Percentiles rank a stretch among this genome's conserved stretches.
These are phyloP conservation scores for Macroglossus sobrinus DNA, from an alignment of 2,113 vertebrate species.

Conservation along the genomic window DNA sequence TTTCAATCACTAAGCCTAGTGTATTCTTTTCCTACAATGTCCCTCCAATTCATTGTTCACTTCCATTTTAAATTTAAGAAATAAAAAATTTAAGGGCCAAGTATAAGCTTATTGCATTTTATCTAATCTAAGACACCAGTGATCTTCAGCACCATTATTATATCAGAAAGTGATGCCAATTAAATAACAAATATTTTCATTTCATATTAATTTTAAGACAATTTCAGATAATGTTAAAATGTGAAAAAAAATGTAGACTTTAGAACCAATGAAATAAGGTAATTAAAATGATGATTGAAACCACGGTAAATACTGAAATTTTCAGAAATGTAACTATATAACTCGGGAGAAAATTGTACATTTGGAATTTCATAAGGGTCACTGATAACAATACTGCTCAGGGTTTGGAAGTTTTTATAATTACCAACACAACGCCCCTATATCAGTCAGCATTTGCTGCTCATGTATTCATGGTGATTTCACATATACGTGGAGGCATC, in stretches of 20 bases:
- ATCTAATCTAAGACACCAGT: not conserved
- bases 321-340: not conserved
- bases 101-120: not conserved
- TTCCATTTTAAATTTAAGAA: constrained; percentile 7
- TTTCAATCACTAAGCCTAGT: not conserved
- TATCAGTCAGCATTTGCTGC: not conserved
- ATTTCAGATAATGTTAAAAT: constrained; percentile 6
- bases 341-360: not conserved
- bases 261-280: not conserved
- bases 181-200: not conserved
- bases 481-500: not conserved
- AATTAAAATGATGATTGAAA: constrained; percentile 24
- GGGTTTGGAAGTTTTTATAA: constrained; percentile 13
- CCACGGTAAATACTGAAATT: not conserved
- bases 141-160: constrained; percentile 10
- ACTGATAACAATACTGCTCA: not conserved
- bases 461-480: not conserved
- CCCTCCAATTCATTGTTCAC: not conserved
- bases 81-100: not conserved
- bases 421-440: not conserved
- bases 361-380: not conserved
- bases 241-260: not conserved
- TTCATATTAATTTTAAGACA: not conserved
- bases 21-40: not conserved
- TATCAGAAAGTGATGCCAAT: constrained; percentile 19